Evolutionary conservation across 1,140 invertebrate species (phyloP), one percentile per base, ranked within the genome.

Genomic region (Hestina assimilis): DNA sequence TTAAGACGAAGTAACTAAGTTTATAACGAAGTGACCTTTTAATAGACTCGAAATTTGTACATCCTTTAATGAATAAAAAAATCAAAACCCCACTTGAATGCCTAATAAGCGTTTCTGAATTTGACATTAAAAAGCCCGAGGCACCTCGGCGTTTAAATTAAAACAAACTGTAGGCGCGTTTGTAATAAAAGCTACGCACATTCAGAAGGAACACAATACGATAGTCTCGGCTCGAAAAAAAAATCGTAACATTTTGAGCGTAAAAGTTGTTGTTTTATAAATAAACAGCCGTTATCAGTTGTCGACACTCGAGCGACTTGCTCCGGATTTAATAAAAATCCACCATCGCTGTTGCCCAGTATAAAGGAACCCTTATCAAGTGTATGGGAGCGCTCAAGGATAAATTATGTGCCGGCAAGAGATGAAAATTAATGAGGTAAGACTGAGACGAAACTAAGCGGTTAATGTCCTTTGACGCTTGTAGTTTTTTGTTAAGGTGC

Each of bases 371-470:
- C 74, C 78, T 87, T 87, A 87, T 87, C 84, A 61, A 66, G 54
- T 68, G 76, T 83, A 81, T 83, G 77, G 74, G 72, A 74, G 79
- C 83, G 69, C 63, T 87, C 79, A 72, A 86, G 75, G 73, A 78
- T 74, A 79, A 88, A 84, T 87, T 87, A 87, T 87, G 80, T 82
- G 75, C 47, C 24, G 47, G 55, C 41, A 35, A 48, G 42, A 87
- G 83, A 86, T 86, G 83, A 83, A 85, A 87, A 85, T 85, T 87
- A 87, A 87, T 84, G 82, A 87, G 78, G 63, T 77, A 85, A 81
- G 78, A 83, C 64, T 72, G 78, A 79, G 68, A 3, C 62, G 60
- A 55, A 63, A 67, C 64, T 66, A 63, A 66, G 56, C 62, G 59
- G 59, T 64, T 59, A 64, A 64, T 66, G 61, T 43, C 42, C 23